Evolutionary conservation across 2,888 invertebrate genomes (phyloP).

Genomic region (Gari tellinella): DNA sequence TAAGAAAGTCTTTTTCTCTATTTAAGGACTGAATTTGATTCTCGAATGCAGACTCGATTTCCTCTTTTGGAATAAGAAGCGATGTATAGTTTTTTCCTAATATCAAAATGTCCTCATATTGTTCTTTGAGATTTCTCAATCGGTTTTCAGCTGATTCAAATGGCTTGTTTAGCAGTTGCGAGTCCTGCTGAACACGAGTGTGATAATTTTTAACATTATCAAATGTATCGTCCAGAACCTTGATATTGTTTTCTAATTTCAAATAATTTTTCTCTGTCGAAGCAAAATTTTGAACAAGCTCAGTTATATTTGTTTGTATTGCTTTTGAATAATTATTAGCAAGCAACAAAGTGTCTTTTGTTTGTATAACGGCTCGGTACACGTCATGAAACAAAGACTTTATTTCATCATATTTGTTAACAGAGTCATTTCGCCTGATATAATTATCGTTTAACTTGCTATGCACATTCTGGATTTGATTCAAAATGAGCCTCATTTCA

Average conservation of each 20-base stretch:
- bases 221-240: slow-evolving; percentile 22
- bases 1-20: too few species aligned
- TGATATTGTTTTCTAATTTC: slow-evolving; percentile 27
- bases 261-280: slow-evolving; percentile 3
- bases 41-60: too few species aligned
- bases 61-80: too few species aligned
- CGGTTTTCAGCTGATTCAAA: too few species aligned
- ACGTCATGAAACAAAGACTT: neutral
- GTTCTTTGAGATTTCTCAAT: too few species aligned
- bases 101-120: too few species aligned
- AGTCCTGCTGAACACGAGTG: too few species aligned
- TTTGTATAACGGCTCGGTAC: neutral
- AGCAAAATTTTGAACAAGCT: neutral
- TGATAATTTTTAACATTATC: neutral
- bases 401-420: slow-evolving; percentile 1
- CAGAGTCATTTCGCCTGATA: neutral
- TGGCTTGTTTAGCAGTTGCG: too few species aligned
- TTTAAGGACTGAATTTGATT: too few species aligned
- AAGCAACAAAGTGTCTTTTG: neutral
- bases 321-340: slow-evolving; percentile 7
- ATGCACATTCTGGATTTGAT: slow-evolving; percentile 6
- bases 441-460: slow-evolving; percentile 1
- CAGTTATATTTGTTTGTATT: neutral
- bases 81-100: too few species aligned
- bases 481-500: slow-evolving; percentile 9